Base-by-base conservation (phyloP, 2,113 vertebrate genomes). In the Pelmatolapia mariae region DNA sequence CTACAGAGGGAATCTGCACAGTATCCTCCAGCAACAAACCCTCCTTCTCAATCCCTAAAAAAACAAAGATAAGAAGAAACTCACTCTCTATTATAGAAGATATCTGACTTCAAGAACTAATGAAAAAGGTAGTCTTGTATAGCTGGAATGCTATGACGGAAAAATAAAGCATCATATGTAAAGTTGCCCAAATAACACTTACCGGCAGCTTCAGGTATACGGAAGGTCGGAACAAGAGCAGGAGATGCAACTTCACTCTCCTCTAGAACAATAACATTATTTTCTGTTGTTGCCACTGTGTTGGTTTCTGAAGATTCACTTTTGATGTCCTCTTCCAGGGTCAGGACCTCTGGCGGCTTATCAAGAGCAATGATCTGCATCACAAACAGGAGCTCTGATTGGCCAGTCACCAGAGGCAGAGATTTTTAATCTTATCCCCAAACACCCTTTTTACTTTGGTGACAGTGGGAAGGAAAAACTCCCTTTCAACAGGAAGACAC, bases 41-140 rank as follows among this genome's bases (percentile, higher is more conserved):
- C 68, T 95, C 95, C 47, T 95, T 93, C 33, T 88, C 88, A 66
- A 94, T 86, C 81, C 91, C 96, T 96, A 31, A 29, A 91, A 91
- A 86, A 85, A 89, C n/a, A 91, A 81, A 88, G 38, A 86, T 7
- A 19, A 85, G 19, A 81, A 66, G 29, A 92, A 36, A 80, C 8
- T 93, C 4, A 38, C 18, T 22, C 6, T 26, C 15, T 29, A 59
- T 52, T 16, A 31, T 13, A 80, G 12, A 84, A 86, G 61, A 22
- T 16, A 56, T 81, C 68, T 71, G 5, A 79, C 29, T 61, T 26
- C 24, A 80, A 52, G 53, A 82, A 13, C 7, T 29, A n/a, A 79
- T 63, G 66, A 13, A 71, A 31, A 80, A 38, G 19, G 22, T 73
- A 24, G 40, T 73, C 40, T 73, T 47, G 13, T 26, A 78, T 50